phyloP scores from a whole-genome alignment of 2,113 vertebrate genomes.

The Bettongia penicillata region DNA sequence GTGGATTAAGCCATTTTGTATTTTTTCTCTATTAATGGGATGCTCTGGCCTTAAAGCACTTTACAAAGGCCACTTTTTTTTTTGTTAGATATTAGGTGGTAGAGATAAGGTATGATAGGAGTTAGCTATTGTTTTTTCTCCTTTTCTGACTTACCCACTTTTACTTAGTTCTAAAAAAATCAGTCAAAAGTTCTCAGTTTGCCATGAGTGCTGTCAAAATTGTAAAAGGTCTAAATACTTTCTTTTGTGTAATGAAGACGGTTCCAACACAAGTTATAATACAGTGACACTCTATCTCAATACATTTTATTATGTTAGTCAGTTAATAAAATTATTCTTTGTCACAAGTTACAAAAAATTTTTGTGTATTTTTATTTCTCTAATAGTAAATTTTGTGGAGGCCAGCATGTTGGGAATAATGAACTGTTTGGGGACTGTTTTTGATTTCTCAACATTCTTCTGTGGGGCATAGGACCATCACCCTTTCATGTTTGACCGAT shows the following conservation, averaged over 20 bases:
- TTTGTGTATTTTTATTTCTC: not conserved
- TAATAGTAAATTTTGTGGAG: not conserved
- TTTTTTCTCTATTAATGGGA: constrained; percentile 1
- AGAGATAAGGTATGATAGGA: constrained; percentile 24
- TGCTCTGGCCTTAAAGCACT: constrained; percentile 14
- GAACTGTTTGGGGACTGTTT: not conserved
- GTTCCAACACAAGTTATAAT: constrained; percentile 3
- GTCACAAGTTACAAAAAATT: not conserved
- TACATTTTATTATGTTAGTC: not conserved
- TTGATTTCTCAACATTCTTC: not conserved
- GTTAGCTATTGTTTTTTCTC: constrained; percentile 26
- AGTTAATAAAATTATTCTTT: not conserved
- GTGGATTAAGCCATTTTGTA: not conserved
- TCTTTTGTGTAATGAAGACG: constrained; percentile 31
- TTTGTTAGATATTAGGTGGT: constrained; percentile 35
- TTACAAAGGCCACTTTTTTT: not conserved
- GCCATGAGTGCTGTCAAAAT: constrained; percentile 10
- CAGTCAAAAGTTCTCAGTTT: constrained; percentile 34
- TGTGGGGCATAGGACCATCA: not conserved
- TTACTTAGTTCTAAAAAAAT: constrained; percentile 40
- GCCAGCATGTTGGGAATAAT: not conserved
- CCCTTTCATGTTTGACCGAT: not conserved
- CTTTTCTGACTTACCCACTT: not conserved
- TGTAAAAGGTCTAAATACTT: constrained; percentile 41
- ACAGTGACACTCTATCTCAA: not conserved